Percentiles rank a stretch among this genome's conserved stretches.
These are phyloP conservation scores for Sandelia bainsii DNA, from an alignment of 2,797 vertebrate genomes.

Conservation along the genomic window DNA sequence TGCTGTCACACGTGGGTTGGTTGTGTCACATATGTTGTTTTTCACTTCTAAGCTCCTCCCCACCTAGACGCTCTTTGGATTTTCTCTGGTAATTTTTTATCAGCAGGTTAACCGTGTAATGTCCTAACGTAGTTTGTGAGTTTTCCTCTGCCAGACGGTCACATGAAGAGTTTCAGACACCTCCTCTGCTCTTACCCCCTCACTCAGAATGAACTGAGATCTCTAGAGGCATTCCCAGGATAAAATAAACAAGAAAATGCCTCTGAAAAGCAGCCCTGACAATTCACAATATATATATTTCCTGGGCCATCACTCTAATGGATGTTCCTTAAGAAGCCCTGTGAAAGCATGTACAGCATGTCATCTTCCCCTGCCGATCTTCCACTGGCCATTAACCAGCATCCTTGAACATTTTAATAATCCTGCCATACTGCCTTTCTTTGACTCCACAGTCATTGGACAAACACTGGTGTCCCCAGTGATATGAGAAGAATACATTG, in stretches of 20 bases:
- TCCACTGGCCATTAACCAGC: slow-evolving; percentile 72
- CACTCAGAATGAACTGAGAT: slow-evolving; percentile 59
- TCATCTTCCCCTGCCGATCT: slow-evolving; percentile 62
- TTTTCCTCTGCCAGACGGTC: slow-evolving; percentile 45
- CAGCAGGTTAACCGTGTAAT: slow-evolving; percentile 55
- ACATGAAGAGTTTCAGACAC: slow-evolving; percentile 56
- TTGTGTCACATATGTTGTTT: slow-evolving; percentile 19
- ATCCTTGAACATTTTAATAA: slow-evolving; percentile 78
- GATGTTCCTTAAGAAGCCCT: slow-evolving; percentile 57
- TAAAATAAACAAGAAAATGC: slow-evolving; percentile 70
- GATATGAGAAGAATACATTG: slow-evolving; percentile 72
- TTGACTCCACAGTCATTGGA: slow-evolving; percentile 63
- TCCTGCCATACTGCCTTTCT: slow-evolving; percentile 65
- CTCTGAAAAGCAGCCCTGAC: slow-evolving; percentile 56
- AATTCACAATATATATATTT: slow-evolving; percentile 40
- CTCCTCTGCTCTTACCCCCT: slow-evolving; percentile 40
- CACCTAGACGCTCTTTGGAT: background rate
- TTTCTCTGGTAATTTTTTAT: slow-evolving; percentile 40
- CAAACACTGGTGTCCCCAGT: slow-evolving; percentile 75
- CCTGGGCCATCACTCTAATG: slow-evolving; percentile 62
- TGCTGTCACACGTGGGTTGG: no score
- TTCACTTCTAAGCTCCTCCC: slow-evolving; percentile 25
- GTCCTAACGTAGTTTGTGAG: slow-evolving; percentile 51
- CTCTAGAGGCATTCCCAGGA: slow-evolving; percentile 59
- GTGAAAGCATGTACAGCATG: slow-evolving; percentile 62